phyloP scores from a whole-genome alignment of 2,797 vertebrate genomes.

The Lithobates sylvaticus region DNA sequence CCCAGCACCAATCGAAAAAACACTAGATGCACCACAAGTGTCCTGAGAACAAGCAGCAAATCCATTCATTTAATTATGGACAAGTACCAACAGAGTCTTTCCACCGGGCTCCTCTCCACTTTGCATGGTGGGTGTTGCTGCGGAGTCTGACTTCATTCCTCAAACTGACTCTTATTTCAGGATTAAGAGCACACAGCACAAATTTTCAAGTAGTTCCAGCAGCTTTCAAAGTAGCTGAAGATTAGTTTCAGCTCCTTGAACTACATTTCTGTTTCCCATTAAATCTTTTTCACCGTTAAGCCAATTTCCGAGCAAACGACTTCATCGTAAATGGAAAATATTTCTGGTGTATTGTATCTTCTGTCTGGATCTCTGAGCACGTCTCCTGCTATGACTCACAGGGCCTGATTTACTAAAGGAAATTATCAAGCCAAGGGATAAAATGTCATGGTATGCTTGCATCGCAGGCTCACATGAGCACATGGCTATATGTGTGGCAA shows the following conservation, averaged over 20 bases:
- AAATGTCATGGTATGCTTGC: too few species aligned
- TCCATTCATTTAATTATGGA: neutral
- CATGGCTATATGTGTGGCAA: too few species aligned
- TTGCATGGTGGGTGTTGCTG: neutral
- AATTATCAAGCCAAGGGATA: too few species aligned
- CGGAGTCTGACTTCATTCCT: neutral
- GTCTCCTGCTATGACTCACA: too few species aligned
- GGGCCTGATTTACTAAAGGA: too few species aligned
- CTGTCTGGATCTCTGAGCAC: neutral
- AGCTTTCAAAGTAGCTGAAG: slow-evolving; percentile 3
- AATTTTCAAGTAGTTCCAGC: neutral
- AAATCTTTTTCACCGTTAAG: slow-evolving; percentile 1
- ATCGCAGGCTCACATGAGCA: too few species aligned
- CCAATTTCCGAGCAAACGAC: neutral
- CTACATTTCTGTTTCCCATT: slow-evolving; percentile 4
- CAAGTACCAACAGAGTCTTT: neutral
- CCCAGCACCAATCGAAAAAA: too few species aligned
- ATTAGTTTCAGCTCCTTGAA: slow-evolving; percentile 9
- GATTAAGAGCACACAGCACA: neutral
- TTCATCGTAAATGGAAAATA: slow-evolving; percentile 2
- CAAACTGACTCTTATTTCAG: neutral
- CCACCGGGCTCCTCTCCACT: neutral
- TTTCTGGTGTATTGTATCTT: neutral
- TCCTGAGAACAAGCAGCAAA: neutral
- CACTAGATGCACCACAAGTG: neutral